Base-by-base conservation (phyloP, 2,888 invertebrate species). In the Himalopsyche anomala region DNA sequence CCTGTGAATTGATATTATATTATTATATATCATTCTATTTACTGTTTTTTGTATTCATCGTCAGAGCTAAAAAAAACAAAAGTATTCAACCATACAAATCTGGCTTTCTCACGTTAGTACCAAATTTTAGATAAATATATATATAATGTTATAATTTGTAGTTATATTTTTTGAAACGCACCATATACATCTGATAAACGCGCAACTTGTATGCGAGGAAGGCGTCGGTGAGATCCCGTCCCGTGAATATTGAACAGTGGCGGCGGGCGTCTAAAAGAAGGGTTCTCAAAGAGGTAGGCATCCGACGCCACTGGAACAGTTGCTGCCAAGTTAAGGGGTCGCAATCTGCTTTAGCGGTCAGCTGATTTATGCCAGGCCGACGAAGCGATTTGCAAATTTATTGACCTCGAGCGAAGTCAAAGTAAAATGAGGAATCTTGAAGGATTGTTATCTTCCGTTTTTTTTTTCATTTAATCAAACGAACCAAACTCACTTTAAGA, bases 161-260 rank as follows among this genome's bases (percentile, higher is more conserved):
- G 28, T 28, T n/a, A 51, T 17, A 42, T 15, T 40, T 81, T 54
- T 69, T 54, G 80, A 40, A 40, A 19, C 84, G 55, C 40, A 54
- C 74, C 42, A 55, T 80, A 84, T 84, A 42, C 69, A 62, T 85
- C 85, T 81, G 85, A 80, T 88, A 87, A 87, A 87, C 85, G 84
- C 62, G 84, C 83, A 84, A 88, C 88, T 88, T 87, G 88, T 88
- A 88, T 88, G 88, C 88, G 84, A 82, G 54, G 62, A 84, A 80
- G 51, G 62, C 54, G 69, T 62, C 80, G 51, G 83, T 28, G 85
- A 56, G 79, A 19, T 83, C 80, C 80, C 81, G 84, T 83, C 55
- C 42, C 81, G 54, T 85, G 88, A 88, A 88, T 88, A 88, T 87
- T 88, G 88, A 88, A 85, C 85, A 88, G 87, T 12, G 79, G 28